These are phyloP conservation scores for Ambastaia sidthimunki DNA, from an alignment of 2,797 vertebrate genomes.

Conservation along the genomic window DNA sequence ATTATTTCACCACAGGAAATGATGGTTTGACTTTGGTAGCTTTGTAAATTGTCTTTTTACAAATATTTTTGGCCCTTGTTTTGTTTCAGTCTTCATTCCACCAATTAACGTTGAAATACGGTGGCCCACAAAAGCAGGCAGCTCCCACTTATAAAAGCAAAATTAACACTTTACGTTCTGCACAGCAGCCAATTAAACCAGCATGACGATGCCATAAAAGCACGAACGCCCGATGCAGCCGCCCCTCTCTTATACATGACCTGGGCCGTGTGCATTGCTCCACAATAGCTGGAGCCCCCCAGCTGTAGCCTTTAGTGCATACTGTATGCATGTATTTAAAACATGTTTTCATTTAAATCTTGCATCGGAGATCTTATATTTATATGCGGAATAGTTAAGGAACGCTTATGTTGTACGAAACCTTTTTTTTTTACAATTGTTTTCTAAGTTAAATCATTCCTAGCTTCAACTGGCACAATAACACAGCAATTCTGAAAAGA, in stretches of 20 bases:
- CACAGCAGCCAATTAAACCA: conserved; percentile 60
- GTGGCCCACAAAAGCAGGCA: conserved; percentile 56
- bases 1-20: conserved; percentile 58
- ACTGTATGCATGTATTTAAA: conserved; percentile 11
- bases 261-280: conserved; percentile 29
- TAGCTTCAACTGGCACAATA: conserved; percentile 69
- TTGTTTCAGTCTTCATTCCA: neutral
- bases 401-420: conserved; percentile 17
- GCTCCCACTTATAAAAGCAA: conserved; percentile 54
- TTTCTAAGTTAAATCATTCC: conserved; percentile 66
- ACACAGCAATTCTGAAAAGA: conserved; percentile 65
- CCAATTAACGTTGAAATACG: conserved; percentile 47
- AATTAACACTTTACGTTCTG: conserved; percentile 56
- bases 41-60: conserved; percentile 36
- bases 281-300: conserved; percentile 16
- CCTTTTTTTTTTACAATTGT: conserved; percentile 25
- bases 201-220: conserved; percentile 51
- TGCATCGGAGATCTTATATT: conserved; percentile 19
- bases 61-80: conserved; percentile 30
- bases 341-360: conserved; percentile 16
- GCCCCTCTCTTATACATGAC: conserved; percentile 17
- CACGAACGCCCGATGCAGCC: neutral
- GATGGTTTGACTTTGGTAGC: conserved; percentile 56
- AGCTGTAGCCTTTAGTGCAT: conserved; percentile 35
- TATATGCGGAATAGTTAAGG: neutral